phyloP scores from a whole-genome alignment of 2,888 invertebrate species.

The Erebia aethiops region DNA sequence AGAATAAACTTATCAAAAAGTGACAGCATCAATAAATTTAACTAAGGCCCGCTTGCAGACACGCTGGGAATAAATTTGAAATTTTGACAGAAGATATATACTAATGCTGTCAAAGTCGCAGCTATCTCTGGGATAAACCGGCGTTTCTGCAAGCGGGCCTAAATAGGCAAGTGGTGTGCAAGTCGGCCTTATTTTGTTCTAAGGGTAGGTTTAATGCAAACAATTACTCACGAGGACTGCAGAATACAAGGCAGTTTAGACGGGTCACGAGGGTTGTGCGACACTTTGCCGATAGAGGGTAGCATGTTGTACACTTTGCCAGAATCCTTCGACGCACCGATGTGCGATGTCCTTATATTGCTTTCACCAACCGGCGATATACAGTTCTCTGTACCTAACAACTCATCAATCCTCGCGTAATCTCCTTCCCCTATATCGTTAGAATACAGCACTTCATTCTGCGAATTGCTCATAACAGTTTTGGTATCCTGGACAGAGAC shows the following conservation, averaged over 20 bases:
- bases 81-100: too few species aligned
- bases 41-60: background rate
- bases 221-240: slow-evolving; percentile 61
- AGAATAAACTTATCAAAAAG: background rate
- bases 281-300: slow-evolving; percentile 72
- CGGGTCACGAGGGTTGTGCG: slow-evolving; percentile 64
- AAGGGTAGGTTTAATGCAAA: slow-evolving; percentile 10
- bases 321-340: slow-evolving; percentile 58
- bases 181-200: background rate
- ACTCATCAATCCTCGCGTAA: slow-evolving; percentile 74
- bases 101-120: too few species aligned
- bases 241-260: slow-evolving; percentile 69
- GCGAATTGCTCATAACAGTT: slow-evolving; percentile 75
- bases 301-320: slow-evolving; percentile 69
- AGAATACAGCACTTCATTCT: slow-evolving; percentile 73
- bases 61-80: too few species aligned
- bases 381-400: slow-evolving; percentile 73
- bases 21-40: background rate
- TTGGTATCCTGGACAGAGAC: slow-evolving; percentile 77
- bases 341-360: slow-evolving; percentile 73
- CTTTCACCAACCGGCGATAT: slow-evolving; percentile 72
- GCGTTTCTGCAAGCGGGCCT: too few species aligned
- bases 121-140: too few species aligned
- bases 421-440: slow-evolving; percentile 74
- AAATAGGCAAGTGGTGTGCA: too few species aligned